Conservation (phyloP, 1,140 invertebrate species). For the Drosophila kikkawai region DNA sequence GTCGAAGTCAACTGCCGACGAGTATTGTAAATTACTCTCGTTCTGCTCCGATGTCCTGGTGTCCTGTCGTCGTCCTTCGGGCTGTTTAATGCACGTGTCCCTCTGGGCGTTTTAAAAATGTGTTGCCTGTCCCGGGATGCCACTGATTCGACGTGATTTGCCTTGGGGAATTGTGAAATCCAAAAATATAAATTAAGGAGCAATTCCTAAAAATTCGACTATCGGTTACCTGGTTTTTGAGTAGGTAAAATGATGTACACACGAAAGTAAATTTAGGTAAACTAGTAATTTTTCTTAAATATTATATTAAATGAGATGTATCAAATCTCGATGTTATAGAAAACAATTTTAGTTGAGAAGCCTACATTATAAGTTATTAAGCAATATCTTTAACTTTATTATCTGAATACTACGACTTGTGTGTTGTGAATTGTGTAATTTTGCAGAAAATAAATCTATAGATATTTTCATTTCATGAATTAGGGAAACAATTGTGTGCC, state of each 20-base stretch:
- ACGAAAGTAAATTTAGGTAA: neutral
- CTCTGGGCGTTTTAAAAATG: conserved; percentile 76
- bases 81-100: conserved; percentile 82
- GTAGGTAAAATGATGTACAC: too few relatives aligned
- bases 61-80: conserved; percentile 39
- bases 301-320: neutral
- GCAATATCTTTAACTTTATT: neutral
- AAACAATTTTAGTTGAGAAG: neutral
- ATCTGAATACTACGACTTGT: neutral
- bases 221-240: neutral
- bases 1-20: conserved; percentile 70
- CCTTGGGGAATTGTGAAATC: conserved; percentile 27
- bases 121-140: conserved; percentile 57
- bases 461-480: too few relatives aligned
- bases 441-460: too few relatives aligned
- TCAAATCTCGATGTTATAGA: neutral
- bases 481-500: too few relatives aligned
- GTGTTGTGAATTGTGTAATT: too few relatives aligned
- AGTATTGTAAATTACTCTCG: conserved; percentile 80
- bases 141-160: conserved; percentile 65
- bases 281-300: neutral
- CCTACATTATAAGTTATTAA: neutral
- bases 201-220: neutral
- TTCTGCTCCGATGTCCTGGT: conserved; percentile 27
- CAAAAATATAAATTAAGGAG: neutral